phyloP scores from a whole-genome alignment of 2,888 invertebrate genomes.

The Xestoiulus laeticollis region DNA sequence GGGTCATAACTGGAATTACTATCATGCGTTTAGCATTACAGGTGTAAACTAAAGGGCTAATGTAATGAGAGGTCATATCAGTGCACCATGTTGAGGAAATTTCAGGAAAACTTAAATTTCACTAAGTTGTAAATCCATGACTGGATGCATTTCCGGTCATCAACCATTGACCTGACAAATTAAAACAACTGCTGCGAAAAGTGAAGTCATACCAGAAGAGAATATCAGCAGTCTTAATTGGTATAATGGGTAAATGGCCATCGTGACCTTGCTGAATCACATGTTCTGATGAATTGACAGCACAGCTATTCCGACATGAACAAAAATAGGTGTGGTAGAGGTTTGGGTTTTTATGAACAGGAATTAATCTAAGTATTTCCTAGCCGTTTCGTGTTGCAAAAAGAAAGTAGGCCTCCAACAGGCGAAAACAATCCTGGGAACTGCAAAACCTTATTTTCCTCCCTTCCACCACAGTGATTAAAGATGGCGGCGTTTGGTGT shows the following conservation, averaged over 20 bases:
- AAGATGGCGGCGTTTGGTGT: background rate
- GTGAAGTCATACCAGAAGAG: background rate
- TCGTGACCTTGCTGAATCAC: background rate
- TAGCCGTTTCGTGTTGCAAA: background rate
- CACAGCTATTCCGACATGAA: background rate
- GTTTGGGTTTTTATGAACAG: background rate
- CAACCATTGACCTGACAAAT: background rate
- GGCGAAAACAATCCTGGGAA: background rate
- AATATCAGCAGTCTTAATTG: background rate
- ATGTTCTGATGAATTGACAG: background rate
- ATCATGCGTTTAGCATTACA: too few species aligned
- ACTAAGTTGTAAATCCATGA: background rate
- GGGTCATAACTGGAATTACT: too few species aligned
- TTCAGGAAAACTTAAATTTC: background rate
- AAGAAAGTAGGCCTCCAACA: background rate
- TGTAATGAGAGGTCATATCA: background rate
- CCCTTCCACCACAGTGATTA: background rate
- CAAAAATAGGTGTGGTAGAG: background rate
- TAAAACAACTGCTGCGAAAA: background rate
- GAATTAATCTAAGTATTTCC: slow-evolving; percentile 1
- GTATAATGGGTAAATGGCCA: background rate
- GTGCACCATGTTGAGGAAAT: background rate
- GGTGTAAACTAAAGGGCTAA: too few species aligned
- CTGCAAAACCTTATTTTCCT: slow-evolving; percentile 4
- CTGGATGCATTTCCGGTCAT: background rate